Conservation (phyloP, 1,140 invertebrate species). For the Periplaneta americana region DNA sequence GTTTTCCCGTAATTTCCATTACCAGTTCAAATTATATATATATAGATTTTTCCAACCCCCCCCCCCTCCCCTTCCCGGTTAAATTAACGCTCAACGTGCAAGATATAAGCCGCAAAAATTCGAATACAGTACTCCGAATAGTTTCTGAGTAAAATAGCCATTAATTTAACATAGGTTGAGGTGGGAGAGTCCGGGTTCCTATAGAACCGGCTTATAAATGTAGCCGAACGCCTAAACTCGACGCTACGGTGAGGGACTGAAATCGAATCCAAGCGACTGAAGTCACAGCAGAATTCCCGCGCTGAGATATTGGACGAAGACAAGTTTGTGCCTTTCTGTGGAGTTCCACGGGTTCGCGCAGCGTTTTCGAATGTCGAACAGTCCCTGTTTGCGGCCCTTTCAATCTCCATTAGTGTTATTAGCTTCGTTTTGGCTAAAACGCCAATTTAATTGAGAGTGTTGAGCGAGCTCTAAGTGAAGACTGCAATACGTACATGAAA, state of each 20-base stretch:
- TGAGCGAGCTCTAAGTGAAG: not conserved
- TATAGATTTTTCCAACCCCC: not conserved
- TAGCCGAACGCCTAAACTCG: not conserved
- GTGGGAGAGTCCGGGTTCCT: not conserved
- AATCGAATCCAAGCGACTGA: not conserved
- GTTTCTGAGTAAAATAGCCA: no score
- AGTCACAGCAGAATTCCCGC: not conserved
- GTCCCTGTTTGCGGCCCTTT: not conserved
- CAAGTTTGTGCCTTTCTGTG: not conserved
- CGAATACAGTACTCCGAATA: no score
- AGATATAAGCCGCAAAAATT: no score
- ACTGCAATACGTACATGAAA: not conserved
- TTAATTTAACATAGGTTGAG: no score
- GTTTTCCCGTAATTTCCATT: no score
- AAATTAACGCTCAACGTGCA: not conserved
- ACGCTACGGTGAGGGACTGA: not conserved
- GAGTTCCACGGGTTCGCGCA: no score
- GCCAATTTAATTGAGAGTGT: slow-evolving; percentile 12
- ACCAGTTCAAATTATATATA: no score
- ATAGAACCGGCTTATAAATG: not conserved
- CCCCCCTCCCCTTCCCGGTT: not conserved
- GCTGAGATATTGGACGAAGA: not conserved
- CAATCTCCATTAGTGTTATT: slow-evolving; percentile 13
- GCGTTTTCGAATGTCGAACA: not conserved
- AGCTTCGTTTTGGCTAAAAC: not conserved